Conservation (phyloP, 2,888 invertebrate species). For the Zele albiditarsus region DNA sequence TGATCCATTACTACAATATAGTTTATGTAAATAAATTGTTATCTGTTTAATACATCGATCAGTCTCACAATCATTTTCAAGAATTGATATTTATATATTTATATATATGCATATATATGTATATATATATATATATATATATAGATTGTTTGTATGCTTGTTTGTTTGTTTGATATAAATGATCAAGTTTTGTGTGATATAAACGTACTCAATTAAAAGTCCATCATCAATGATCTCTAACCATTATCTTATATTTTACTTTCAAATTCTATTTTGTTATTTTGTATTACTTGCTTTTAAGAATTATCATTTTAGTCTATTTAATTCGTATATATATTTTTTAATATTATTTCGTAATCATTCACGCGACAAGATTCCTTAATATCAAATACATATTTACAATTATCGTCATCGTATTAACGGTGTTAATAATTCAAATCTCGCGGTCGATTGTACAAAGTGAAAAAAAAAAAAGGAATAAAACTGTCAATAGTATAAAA, state of each 20-base stretch:
- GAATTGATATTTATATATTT: slow-evolving; percentile 50
- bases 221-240: slow-evolving; percentile 12
- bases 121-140: slow-evolving; percentile 40
- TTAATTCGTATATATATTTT: slow-evolving; percentile 15
- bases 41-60: slow-evolving; percentile 70
- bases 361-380: slow-evolving; percentile 31
- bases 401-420: slow-evolving; percentile 44
- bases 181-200: slow-evolving; percentile 37
- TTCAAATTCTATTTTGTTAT: slow-evolving; percentile 8
- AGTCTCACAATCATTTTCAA: slow-evolving; percentile 71
- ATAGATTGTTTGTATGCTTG: slow-evolving; percentile 33
- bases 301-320: slow-evolving; percentile 35
- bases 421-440: slow-evolving; percentile 31
- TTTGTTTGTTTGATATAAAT: slow-evolving; percentile 49
- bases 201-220: slow-evolving; percentile 32
- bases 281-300: slow-evolving; percentile 4
- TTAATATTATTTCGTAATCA: slow-evolving; percentile 16
- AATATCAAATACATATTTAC: slow-evolving; percentile 47
- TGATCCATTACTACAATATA: slow-evolving; percentile 44
- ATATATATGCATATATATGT: slow-evolving; percentile 35
- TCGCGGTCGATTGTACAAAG: slow-evolving; percentile 26
- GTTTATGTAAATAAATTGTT: slow-evolving; percentile 66
- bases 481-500: slow-evolving; percentile 28
- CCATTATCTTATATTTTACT: slow-evolving; percentile 22
- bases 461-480: slow-evolving; percentile 29